Percentiles rank a stretch among this genome's conserved stretches.
These are phyloP conservation scores for Mactromeris polynyma DNA, from an alignment of 2,888 invertebrate species.

Conservation along the genomic window DNA sequence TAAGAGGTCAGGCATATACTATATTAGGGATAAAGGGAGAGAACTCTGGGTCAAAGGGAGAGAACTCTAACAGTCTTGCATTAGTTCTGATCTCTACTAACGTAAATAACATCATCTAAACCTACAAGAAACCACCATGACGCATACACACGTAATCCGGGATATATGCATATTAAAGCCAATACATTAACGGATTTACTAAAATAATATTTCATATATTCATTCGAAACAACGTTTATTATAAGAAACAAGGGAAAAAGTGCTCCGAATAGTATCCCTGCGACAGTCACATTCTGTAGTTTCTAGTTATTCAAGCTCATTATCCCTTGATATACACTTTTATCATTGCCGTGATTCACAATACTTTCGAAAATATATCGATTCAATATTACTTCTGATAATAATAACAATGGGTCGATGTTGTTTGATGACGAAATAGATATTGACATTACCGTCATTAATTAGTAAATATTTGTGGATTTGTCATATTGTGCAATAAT, in stretches of 20 bases:
- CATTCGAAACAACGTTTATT: too few relatives aligned
- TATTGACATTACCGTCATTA: background rate
- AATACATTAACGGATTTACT: background rate
- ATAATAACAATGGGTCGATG: background rate
- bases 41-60: too few relatives aligned
- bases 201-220: background rate
- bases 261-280: background rate
- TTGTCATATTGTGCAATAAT: too few relatives aligned
- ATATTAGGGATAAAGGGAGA: too few relatives aligned
- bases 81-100: too few relatives aligned
- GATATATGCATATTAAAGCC: background rate
- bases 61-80: too few relatives aligned
- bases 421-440: background rate
- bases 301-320: background rate
- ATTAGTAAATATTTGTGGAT: too few relatives aligned
- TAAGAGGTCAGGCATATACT: too few relatives aligned
- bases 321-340: background rate
- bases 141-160: background rate
- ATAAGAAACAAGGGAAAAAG: too few relatives aligned
- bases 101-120: too few relatives aligned
- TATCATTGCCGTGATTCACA: background rate
- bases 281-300: background rate
- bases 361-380: background rate
- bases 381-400: background rate
- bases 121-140: background rate